Evolutionary conservation across 2,888 invertebrate genomes (phyloP).

Genomic region (Bibio marci): DNA sequence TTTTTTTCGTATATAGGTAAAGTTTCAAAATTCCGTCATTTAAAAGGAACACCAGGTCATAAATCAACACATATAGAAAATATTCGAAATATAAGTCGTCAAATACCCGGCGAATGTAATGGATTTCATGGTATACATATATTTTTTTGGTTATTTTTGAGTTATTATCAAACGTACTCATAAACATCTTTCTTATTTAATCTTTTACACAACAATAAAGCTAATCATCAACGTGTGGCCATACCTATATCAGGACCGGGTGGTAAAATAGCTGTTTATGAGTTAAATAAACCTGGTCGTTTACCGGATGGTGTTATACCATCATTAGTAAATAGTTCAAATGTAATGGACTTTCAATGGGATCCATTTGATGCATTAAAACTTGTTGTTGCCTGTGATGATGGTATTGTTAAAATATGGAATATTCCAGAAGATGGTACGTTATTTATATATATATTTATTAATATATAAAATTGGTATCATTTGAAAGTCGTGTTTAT

Average conservation of each 20-base stretch:
- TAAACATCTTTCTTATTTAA: slow-evolving; percentile 9
- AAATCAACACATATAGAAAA: slow-evolving; percentile 87
- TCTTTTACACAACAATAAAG: slow-evolving; percentile 26
- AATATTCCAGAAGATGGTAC: slow-evolving; percentile 49
- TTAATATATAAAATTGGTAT: background rate
- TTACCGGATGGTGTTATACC: slow-evolving; percentile 66
- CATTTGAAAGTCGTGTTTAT: no score
- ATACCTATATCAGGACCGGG: slow-evolving; percentile 83
- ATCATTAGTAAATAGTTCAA: slow-evolving; percentile 77
- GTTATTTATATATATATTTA: background rate
- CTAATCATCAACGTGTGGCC: slow-evolving; percentile 73
- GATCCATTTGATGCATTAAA: slow-evolving; percentile 74
- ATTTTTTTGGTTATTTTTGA: slow-evolving; percentile 1
- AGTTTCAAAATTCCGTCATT: slow-evolving; percentile 82
- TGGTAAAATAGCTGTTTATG: slow-evolving; percentile 75
- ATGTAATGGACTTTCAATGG: slow-evolving; percentile 86
- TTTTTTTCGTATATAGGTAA: slow-evolving; percentile 35
- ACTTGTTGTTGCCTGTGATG: slow-evolving; percentile 78
- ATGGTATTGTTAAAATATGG: slow-evolving; percentile 71
- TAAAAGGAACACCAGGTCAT: slow-evolving; percentile 80
- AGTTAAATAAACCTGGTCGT: slow-evolving; percentile 59
- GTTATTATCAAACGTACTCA: background rate
- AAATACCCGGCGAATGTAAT: slow-evolving; percentile 87
- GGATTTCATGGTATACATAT: slow-evolving; percentile 60
- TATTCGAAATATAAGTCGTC: slow-evolving; percentile 73